Conservation (phyloP, 2,113 vertebrate genomes). For the Benitochromis conjunctus region DNA sequence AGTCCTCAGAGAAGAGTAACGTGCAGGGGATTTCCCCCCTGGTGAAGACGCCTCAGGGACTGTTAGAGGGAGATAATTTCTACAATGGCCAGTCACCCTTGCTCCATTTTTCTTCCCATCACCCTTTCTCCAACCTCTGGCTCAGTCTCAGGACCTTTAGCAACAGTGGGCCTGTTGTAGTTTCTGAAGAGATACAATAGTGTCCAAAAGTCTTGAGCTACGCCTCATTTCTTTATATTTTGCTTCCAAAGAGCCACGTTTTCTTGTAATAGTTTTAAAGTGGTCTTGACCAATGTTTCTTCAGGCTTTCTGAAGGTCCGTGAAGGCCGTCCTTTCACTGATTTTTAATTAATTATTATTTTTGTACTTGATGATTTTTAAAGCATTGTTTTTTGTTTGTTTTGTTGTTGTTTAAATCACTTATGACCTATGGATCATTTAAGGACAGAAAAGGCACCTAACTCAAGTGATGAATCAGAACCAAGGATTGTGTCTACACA, state of each 20-base stretch:
- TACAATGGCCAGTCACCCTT: background rate
- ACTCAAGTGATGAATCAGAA: background rate
- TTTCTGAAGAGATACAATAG: background rate
- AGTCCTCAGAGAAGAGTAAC: background rate
- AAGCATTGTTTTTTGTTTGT: background rate
- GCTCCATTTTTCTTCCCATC: background rate
- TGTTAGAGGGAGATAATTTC: background rate
- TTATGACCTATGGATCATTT: background rate
- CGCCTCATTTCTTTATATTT: background rate
- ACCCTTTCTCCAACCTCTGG: conserved; percentile 3
- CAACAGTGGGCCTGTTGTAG: background rate
- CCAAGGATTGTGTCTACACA: background rate
- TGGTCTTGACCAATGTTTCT: background rate
- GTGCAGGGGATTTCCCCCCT: fast-evolving
- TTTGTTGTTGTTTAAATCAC: background rate
- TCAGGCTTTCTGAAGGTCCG: background rate
- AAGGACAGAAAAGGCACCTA: background rate
- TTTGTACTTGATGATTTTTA: background rate
- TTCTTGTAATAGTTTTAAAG: background rate
- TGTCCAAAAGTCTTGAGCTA: background rate
- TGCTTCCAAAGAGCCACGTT: background rate
- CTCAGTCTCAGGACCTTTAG: conserved; percentile 28
- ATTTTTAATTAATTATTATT: background rate
- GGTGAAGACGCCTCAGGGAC: background rate
- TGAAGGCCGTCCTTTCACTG: fast-evolving